These are phyloP conservation scores for Lymantria monacha DNA, from an alignment of 2,888 invertebrate species.

Conservation along the genomic window DNA sequence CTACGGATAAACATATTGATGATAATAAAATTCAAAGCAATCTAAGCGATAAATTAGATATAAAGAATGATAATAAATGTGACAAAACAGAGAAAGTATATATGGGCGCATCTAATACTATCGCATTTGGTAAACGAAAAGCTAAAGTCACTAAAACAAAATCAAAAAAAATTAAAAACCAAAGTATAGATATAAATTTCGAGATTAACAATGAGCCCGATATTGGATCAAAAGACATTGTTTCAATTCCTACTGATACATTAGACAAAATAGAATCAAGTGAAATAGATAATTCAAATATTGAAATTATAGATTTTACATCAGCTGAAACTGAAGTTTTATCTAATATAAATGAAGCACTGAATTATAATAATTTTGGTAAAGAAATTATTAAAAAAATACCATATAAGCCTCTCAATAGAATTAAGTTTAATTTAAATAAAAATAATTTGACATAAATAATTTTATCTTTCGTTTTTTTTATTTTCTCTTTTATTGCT, in stretches of 20 bases:
- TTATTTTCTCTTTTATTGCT: neutral
- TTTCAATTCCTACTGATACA: neutral
- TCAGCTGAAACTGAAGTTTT: constrained; percentile 48
- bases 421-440: constrained; percentile 61
- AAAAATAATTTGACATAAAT: constrained; percentile 36
- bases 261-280: neutral
- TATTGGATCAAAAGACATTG: neutral
- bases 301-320: constrained; percentile 62
- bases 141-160: constrained; percentile 2
- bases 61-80: neutral
- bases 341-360: constrained; percentile 61
- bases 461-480: neutral
- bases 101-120: constrained; percentile 62
- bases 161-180: neutral
- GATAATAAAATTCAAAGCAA: constrained; percentile 1
- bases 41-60: neutral
- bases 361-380: constrained; percentile 67
- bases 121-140: constrained; percentile 37
- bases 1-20: constrained; percentile 1
- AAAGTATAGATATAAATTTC: neutral
- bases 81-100: constrained; percentile 35
- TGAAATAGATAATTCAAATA: neutral
- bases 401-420: constrained; percentile 57
- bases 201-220: neutral
- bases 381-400: constrained; percentile 55